Base-by-base conservation (phyloP, 2,113 vertebrate genomes). In the Hippocampus comes region DNA sequence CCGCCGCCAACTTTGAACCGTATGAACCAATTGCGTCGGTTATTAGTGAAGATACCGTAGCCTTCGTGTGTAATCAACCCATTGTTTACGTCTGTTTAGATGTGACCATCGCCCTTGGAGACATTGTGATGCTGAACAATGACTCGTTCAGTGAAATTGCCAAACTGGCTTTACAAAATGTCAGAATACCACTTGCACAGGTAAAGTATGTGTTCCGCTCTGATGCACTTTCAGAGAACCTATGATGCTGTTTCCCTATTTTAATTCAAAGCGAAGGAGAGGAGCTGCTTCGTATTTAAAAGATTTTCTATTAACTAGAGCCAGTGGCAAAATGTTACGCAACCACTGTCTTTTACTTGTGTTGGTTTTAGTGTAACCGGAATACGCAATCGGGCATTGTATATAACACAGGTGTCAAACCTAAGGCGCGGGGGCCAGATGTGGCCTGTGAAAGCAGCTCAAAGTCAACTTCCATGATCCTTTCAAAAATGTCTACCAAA, bases 151-250 rank as follows among this genome's bases (percentile, higher is more conserved):
- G 65, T 70, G 63, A 80, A n/a, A 73, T 82, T 4, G 18, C 84
- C 18, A 76, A 65, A 51, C 17, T 0, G 7, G 27, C 88, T 34
- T 48, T 92, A 5, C 81, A 82, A 46, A 38, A 70, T 1, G 59
- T 89, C 42, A 34, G 74, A 51, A 87, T 93, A 67, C 90, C 91
- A 21, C 87, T 93, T 25, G 73, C 88, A 63, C 76, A 90, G 91
- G 92, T 93, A 38, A 5, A 5, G 34, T 38, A 38, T 38, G 34
- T 38, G 34, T 38, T 38, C 34, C 34, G 34, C 30, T 34, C 0
- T 5, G 30, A 34, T 34, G 30, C 30, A 34, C 30, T 38, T 38
- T 38, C 6, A 38, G 34, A 38, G 5, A 38, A 38, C 55, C 3
- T 12, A 59, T 59, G 23, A 59, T 5, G 56, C 59, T 46, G 5